Base-by-base conservation (phyloP, 2,888 invertebrate genomes). In the Sthenelais limicola region DNA sequence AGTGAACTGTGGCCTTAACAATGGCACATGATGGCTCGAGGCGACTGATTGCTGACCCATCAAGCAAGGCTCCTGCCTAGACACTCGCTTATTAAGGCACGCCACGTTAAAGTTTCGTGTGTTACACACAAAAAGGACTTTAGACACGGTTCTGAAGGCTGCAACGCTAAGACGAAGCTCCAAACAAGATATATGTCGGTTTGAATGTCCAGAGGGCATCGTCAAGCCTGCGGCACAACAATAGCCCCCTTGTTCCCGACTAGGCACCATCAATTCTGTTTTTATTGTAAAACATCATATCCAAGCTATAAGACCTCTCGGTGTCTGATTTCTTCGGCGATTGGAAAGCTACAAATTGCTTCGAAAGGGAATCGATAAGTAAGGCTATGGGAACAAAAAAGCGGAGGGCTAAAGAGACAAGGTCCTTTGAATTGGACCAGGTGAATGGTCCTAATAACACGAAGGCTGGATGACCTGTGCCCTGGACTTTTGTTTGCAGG, bases 121-220 rank as follows among this genome's bases (percentile, higher is more conserved):
- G 52, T 56, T 24, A 15, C 33, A 33, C 18, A 56, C 18, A 15
- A 54, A 56, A 32, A 56, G 32, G 56, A n/a, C 33, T 28, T 15
- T 33, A 5, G 32, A 28, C 56, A 33, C 56, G 56, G 18, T 33
- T 33, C 56, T 32, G 12, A 12, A 33, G 30, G 30, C 18, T 33
- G 56, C 33, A 33, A 56, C 56, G 30, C 30, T 33, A 33, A 2
- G 32, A 32, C 30, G 28, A 33, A 32, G 56, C 18, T 18, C 12
- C 56, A 33, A 56, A 56, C 56, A 56, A 56, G 56, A 56, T 56
- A 56, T 56, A 56, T 56, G 56, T 56, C 56, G 56, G 56, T 28
- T 56, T 56, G 32, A 32, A 56, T 56, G 21, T 28, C 1, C 33
- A 21, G 12, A 51, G 26, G 5, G 7, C 51, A n/a, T n/a, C 51